A percentile compares a stretch with the other conserved stretches of the same genome.
These are phyloP conservation scores for Mesaphorura yosii DNA, from an alignment of 1,140 invertebrate species.

Conservation along the genomic window DNA sequence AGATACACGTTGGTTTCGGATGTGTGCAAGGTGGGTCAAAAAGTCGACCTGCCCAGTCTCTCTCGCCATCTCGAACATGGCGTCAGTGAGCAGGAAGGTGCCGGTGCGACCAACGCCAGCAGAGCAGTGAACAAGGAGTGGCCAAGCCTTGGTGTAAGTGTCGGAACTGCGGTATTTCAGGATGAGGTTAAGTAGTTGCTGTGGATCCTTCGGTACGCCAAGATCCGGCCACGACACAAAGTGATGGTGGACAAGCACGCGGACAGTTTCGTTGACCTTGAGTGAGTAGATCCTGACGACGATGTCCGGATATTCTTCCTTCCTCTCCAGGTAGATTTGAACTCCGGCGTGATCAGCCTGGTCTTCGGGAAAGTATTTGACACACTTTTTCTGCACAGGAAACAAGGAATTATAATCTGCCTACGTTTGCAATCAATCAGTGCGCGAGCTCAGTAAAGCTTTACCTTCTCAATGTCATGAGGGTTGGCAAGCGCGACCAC, in stretches of 20 bases:
- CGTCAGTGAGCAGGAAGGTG: constrained; percentile 56
- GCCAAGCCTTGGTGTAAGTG: constrained; percentile 35
- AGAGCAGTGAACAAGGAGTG: constrained; percentile 85
- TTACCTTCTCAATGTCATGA: constrained; percentile 8
- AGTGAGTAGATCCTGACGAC: constrained; percentile 1
- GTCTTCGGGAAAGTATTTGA: constrained; percentile 1
- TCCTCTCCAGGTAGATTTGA: constrained; percentile 1
- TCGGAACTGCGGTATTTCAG: background rate
- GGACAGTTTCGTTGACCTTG: background rate
- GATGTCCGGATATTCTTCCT: background rate
- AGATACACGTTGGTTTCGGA: constrained; percentile 6
- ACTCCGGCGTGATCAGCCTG: background rate
- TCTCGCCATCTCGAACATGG: constrained; percentile 8
- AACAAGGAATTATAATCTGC: too few relatives aligned
- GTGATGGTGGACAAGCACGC: constrained; percentile 7
- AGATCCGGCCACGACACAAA: constrained; percentile 1
- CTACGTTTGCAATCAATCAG: too few relatives aligned
- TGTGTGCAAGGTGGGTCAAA: background rate
- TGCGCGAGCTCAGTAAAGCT: too few relatives aligned
- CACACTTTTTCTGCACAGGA: background rate
- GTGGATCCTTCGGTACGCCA: constrained; percentile 1
- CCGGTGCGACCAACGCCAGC: constrained; percentile 85
- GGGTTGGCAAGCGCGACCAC: constrained; percentile 4
- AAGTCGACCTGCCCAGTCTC: constrained; percentile 2
- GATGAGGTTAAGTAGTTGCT: background rate